Conservation (phyloP, 2,113 vertebrate genomes). For the Callopanchax toddi region DNA sequence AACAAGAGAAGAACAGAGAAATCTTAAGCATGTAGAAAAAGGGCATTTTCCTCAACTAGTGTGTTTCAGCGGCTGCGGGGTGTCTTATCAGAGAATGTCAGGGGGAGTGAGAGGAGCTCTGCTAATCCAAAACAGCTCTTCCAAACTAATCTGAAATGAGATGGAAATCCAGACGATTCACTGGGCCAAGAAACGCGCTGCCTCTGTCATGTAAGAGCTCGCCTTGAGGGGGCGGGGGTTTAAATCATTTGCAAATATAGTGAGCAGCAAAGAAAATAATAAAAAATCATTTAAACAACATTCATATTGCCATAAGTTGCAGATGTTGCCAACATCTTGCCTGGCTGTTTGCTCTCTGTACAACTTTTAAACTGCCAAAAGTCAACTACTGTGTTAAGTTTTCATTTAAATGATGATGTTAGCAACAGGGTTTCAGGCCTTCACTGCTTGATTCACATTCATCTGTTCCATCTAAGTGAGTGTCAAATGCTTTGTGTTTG, state of each 20-base stretch:
- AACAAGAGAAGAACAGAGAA: conserved; percentile 54
- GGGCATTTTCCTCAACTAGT: conserved; percentile 64
- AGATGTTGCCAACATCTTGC: neutral
- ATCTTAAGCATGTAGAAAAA: conserved; percentile 68
- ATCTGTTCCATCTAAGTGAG: too few species aligned
- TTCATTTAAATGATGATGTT: too few species aligned
- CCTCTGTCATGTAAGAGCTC: conserved; percentile 40
- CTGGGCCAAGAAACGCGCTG: conserved; percentile 58
- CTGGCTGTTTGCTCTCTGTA: neutral
- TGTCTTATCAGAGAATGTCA: conserved; percentile 75
- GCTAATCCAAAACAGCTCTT: conserved; percentile 74
- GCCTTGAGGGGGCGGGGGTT: conserved; percentile 27
- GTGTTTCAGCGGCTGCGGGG: conserved; percentile 58
- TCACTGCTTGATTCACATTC: too few species aligned
- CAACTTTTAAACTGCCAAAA: neutral
- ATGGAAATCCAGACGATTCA: conserved; percentile 76
- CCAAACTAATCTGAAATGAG: conserved; percentile 79
- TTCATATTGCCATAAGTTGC: conserved; percentile 3
- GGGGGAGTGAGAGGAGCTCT: conserved; percentile 61
- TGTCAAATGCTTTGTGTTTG: too few species aligned
- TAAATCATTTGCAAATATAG: conserved; percentile 48
- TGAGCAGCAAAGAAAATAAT: conserved; percentile 36
- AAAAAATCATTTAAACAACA: conserved; percentile 15
- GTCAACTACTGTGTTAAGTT: too few species aligned
- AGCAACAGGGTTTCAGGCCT: too few species aligned